Evolutionary conservation across 2,113 vertebrate genomes (phyloP).

Genomic region (Mus pahari): DNA sequence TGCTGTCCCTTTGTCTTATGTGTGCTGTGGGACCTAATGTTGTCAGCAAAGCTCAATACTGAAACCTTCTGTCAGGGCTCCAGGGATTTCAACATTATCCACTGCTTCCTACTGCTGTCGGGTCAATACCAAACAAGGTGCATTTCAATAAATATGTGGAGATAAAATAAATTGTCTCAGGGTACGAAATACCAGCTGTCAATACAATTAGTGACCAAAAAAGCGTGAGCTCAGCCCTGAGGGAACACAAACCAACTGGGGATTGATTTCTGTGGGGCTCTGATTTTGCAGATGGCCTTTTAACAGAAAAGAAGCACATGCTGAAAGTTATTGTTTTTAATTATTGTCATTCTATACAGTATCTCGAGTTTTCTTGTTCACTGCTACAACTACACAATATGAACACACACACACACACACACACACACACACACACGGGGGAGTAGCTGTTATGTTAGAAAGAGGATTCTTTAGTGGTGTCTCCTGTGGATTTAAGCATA

Average conservation of each 20-base stretch:
- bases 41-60: constrained; percentile 46
- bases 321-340: background rate
- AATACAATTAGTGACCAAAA: constrained; percentile 82
- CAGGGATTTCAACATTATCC: constrained; percentile 74
- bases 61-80: constrained; percentile 81
- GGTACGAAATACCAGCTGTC: constrained; percentile 83
- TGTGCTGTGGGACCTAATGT: constrained; percentile 47
- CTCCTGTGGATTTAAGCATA: background rate
- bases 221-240: constrained; percentile 41
- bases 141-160: constrained; percentile 84
- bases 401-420: background rate
- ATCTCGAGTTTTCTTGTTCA: constrained; percentile 50
- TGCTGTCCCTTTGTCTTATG: constrained; percentile 65
- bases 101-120: constrained; percentile 65
- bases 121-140: constrained; percentile 82
- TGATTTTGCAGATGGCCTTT: constrained; percentile 10
- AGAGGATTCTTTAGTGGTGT: background rate
- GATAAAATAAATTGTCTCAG: constrained; percentile 80
- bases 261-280: constrained; percentile 77
- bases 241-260: constrained; percentile 77
- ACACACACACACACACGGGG: background rate
- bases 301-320: background rate
- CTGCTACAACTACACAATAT: background rate
- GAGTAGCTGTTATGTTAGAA: background rate
- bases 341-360: background rate